These are phyloP conservation scores for Drosophila auraria DNA, from an alignment of 1,140 invertebrate species.

Conservation along the genomic window DNA sequence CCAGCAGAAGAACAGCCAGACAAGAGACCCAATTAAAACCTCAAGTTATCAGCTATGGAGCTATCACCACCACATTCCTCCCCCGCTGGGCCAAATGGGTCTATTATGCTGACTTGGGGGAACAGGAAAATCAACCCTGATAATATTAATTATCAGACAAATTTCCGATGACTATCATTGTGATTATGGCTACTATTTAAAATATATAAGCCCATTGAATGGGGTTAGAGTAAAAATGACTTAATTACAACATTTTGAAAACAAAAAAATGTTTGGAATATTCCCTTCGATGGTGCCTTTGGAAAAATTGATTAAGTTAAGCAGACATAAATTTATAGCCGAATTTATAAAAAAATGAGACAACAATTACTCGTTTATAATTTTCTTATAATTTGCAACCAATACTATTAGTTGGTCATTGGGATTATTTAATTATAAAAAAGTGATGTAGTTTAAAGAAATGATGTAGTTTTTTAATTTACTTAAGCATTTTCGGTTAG, in stretches of 20 bases:
- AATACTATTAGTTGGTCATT: too few relatives aligned
- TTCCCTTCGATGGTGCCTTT: neutral
- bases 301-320: neutral
- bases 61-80: conserved; percentile 53
- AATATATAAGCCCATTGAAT: conserved; percentile 34
- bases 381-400: too few relatives aligned
- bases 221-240: conserved; percentile 26
- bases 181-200: conserved; percentile 65
- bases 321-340: too few relatives aligned
- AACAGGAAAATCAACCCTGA: conserved; percentile 35
- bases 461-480: neutral
- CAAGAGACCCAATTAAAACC: conserved; percentile 64
- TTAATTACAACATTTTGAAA: conserved; percentile 40
- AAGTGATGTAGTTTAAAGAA: too few relatives aligned
- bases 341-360: too few relatives aligned
- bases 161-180: conserved; percentile 40
- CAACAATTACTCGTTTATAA: too few relatives aligned
- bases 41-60: conserved; percentile 59
- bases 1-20: conserved; percentile 28
- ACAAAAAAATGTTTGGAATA: neutral
- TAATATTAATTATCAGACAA: conserved; percentile 32
- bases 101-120: conserved; percentile 48
- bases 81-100: conserved; percentile 68
- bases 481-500: neutral
- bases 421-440: too few relatives aligned